phyloP scores from a whole-genome alignment of 1,140 invertebrate genomes.

The Psix sp. region DNA sequence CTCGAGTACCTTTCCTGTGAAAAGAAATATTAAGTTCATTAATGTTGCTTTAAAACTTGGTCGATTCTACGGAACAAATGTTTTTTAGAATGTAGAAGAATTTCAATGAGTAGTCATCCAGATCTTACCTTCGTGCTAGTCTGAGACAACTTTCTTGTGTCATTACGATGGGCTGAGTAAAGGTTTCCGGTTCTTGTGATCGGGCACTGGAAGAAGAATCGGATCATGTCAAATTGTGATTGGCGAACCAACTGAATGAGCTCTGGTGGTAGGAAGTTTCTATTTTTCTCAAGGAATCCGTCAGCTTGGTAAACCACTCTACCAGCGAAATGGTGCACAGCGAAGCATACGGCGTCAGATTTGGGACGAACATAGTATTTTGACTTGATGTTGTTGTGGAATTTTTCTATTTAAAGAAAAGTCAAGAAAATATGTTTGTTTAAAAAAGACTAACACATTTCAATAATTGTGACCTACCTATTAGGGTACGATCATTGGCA shows the following conservation, averaged over 20 bases:
- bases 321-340: conserved; percentile 86
- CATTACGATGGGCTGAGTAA: conserved; percentile 79
- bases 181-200: conserved; percentile 89
- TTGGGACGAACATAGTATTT: conserved; percentile 87
- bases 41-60: conserved; percentile 1
- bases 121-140: conserved; percentile 69
- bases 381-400: conserved; percentile 87
- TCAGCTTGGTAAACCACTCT: conserved; percentile 87
- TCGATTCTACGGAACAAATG: background rate
- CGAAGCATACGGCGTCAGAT: conserved; percentile 85
- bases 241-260: conserved; percentile 86
- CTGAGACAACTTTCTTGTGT: conserved; percentile 70
- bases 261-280: conserved; percentile 88
- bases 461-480: conserved; percentile 78
- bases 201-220: conserved; percentile 87
- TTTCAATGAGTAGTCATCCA: background rate
- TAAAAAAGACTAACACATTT: background rate
- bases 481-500: conserved; percentile 84
- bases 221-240: conserved; percentile 84
- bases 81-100: conserved; percentile 9
- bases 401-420: conserved; percentile 82
- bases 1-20: conserved; percentile 78
- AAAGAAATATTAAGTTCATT: conserved; percentile 21
- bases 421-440: background rate
- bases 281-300: conserved; percentile 89